Percentiles rank a stretch among this genome's conserved stretches.
Evolutionary conservation across 2,797 vertebrate species (phyloP).

Genomic region (Atherinosoma microstoma): DNA sequence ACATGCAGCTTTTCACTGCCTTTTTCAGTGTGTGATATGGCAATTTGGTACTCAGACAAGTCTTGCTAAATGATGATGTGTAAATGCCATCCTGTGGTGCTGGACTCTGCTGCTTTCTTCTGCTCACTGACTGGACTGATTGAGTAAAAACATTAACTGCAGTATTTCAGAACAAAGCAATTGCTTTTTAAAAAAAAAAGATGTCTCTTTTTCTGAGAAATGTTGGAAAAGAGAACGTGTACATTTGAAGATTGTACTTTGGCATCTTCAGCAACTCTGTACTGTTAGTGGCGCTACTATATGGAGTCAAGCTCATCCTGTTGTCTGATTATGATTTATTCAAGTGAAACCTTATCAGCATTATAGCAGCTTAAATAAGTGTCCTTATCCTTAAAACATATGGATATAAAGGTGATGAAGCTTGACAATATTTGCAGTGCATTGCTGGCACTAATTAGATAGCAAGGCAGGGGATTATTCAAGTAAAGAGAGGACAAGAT

Average conservation of each 20-base stretch:
- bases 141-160: conserved; percentile 51
- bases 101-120: conserved; percentile 37
- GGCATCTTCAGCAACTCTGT: conserved; percentile 15
- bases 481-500: conserved; percentile 57
- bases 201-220: conserved; percentile 45
- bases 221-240: conserved; percentile 11
- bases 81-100: conserved; percentile 34
- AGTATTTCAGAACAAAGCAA: conserved; percentile 57
- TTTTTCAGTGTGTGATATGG: conserved; percentile 25
- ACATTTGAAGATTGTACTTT: conserved; percentile 19
- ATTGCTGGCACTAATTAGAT: conserved; percentile 73
- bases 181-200: conserved; percentile 31
- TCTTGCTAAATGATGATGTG: conserved; percentile 51
- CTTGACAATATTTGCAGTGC: conserved; percentile 56
- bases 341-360: conserved; percentile 59
- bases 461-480: conserved; percentile 56
- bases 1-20: conserved; percentile 25
- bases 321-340: conserved; percentile 56
- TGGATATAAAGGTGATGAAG: conserved; percentile 72
- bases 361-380: conserved; percentile 55
- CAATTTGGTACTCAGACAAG: conserved; percentile 42
- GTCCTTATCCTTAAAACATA: conserved; percentile 52
- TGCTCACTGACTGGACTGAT: conserved; percentile 25
- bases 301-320: not conserved
- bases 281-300: not conserved